These are phyloP conservation scores for Drosophila mettleri DNA, from an alignment of 2,888 invertebrate species.

Conservation along the genomic window DNA sequence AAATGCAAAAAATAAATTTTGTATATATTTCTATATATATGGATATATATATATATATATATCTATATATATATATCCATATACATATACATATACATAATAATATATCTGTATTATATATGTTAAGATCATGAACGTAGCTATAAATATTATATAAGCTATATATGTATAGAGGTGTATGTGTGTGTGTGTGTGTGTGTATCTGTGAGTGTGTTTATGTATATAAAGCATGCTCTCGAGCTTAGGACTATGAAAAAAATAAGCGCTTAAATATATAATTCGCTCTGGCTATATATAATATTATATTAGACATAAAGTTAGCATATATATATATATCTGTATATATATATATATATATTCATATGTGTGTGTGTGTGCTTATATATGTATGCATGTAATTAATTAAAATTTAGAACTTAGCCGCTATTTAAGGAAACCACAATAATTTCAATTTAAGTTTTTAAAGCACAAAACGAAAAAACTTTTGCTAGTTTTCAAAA, in stretches of 20 bases:
- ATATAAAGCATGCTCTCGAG: constrained; percentile 65
- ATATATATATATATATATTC: constrained; percentile 29
- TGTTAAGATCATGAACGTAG: constrained; percentile 49
- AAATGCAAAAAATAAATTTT: constrained; percentile 51
- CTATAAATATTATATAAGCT: constrained; percentile 37
- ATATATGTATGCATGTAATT: constrained; percentile 16
- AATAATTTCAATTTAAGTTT: constrained; percentile 67
- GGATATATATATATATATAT: constrained; percentile 32
- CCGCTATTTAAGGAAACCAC: constrained; percentile 74
- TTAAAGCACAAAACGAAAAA: constrained; percentile 48
- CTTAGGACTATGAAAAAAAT: constrained; percentile 61
- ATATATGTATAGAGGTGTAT: constrained; percentile 18
- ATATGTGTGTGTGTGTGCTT: constrained; percentile 23
- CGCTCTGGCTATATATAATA: constrained; percentile 11
- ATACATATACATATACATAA: constrained; percentile 27
- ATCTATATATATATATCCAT: constrained; percentile 28
- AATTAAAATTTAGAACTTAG: constrained; percentile 60
- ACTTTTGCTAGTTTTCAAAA: constrained; percentile 11
- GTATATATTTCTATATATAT: constrained; percentile 35
- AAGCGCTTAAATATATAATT: constrained; percentile 26
- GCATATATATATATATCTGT: constrained; percentile 22
- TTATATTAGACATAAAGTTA: constrained; percentile 23
- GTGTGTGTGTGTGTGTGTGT: constrained; percentile 12
- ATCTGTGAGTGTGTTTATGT: constrained; percentile 9
- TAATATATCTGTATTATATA: constrained; percentile 28